phyloP scores from a whole-genome alignment of 1,140 invertebrate species.

The Heliothis virescens region DNA sequence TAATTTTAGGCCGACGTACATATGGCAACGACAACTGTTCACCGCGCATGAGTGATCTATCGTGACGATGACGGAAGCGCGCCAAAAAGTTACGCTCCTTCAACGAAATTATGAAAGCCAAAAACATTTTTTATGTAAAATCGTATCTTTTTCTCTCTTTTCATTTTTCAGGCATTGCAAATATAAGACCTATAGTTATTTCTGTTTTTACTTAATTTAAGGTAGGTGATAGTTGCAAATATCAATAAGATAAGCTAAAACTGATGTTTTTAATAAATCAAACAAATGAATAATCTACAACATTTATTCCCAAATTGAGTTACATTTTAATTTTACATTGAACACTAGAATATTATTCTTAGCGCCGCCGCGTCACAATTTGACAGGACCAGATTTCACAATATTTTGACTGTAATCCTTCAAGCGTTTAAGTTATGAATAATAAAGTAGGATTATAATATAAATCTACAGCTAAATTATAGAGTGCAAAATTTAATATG shows the following conservation, averaged over 20 bases:
- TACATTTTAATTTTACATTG: not conserved
- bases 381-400: not conserved
- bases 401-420: not conserved
- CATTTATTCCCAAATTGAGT: constrained; percentile 19
- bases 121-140: not conserved
- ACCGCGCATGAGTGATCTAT: constrained; percentile 22
- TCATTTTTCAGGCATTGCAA: too few relatives aligned
- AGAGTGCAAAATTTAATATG: too few relatives aligned
- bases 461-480: not conserved
- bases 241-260: not conserved
- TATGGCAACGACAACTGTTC: constrained; percentile 16
- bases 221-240: too few relatives aligned
- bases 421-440: constrained; percentile 1
- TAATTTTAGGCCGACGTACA: constrained; percentile 39
- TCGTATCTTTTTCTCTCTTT: not conserved
- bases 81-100: not conserved
- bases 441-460: not conserved
- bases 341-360: not conserved
- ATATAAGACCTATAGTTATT: too few relatives aligned
- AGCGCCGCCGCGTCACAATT: not conserved
- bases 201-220: too few relatives aligned
- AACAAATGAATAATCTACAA: not conserved
- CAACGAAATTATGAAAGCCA: not conserved
- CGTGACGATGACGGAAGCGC: constrained; percentile 11
- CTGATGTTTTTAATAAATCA: not conserved